Evolutionary conservation across 2,797 vertebrate genomes (phyloP), one percentile per base, ranked within the genome.

Genomic region (Remorina albescens): DNA sequence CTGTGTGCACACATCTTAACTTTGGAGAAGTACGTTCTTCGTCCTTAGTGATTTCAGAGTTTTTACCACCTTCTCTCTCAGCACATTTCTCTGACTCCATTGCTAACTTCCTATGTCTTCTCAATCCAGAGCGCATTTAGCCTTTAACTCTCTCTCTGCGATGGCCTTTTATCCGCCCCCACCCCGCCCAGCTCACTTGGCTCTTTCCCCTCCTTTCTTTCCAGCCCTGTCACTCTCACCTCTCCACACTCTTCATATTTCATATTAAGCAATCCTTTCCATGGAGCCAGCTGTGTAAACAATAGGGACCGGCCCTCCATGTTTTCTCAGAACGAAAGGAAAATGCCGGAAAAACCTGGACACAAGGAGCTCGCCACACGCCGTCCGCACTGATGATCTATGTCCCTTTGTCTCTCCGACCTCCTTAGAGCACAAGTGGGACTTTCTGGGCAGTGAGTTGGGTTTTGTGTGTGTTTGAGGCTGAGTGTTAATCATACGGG

Each of bases 181-280:
- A 16, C 68, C 61, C 58, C 71, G n/a, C 71, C 78, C 57, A 68
- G 55, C 78, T 64, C 46, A 32, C 83, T 84, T 91, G 88, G 85
- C 84, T 80, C 67, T 15, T 5, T 67, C 74, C 68, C 76, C 76
- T 71, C 49, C 74, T 87, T 81, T 80, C 78, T 88, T 75, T 70
- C 70, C 71, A 30, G 58, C 74, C 84, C 74, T 71, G 76, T 78
- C 69, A 53, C 75, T 66, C 78, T 82, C 74, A 86, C 85, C 85
- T 88, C 88, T 82, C 78, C 61, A 30, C 85, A 91, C 86, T 90
- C 80, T 90, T 94, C 91, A 94, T 93, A 94, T 94, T 93, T 94
- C 92, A 94, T 92, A 93, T 95, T 90, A 93, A 93, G 92, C 93
- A 94, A 93, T 93, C 91, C 82, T 92, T 94, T 94, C 91, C 92